phyloP scores from a whole-genome alignment of 2,113 vertebrate genomes.

The Hypomesus transpacificus region DNA sequence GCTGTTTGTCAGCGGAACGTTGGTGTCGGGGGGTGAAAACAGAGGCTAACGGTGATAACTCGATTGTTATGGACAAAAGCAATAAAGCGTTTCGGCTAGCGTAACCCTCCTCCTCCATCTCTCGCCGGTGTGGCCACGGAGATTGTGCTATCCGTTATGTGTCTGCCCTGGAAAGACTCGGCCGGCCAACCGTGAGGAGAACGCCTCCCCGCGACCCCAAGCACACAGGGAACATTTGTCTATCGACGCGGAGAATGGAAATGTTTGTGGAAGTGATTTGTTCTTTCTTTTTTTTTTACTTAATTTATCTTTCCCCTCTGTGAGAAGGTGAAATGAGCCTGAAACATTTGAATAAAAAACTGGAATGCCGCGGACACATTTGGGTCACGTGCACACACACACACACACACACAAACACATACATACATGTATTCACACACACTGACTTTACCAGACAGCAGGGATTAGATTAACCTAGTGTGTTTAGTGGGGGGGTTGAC shows the following conservation, averaged over 20 bases:
- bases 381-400: conserved; percentile 17
- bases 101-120: background rate
- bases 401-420: conserved; percentile 4
- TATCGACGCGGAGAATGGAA: conserved; percentile 22
- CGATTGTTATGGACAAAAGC: background rate
- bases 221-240: conserved; percentile 19
- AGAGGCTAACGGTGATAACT: background rate
- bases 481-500: conserved; percentile 42
- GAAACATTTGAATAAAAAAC: conserved; percentile 56
- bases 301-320: conserved; percentile 23
- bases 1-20: background rate
- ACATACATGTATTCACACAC: conserved; percentile 15
- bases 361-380: conserved; percentile 17
- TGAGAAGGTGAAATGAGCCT: conserved; percentile 57
- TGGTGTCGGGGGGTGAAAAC: background rate
- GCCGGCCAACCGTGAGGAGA: conserved; percentile 19
- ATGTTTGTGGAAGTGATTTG: conserved; percentile 44
- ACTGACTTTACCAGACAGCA: conserved; percentile 34
- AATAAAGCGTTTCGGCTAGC: conserved; percentile 6
- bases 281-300: conserved; percentile 41
- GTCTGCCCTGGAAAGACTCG: background rate
- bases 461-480: conserved; percentile 59
- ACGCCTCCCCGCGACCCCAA: conserved; percentile 35
- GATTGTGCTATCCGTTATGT: conserved; percentile 22
- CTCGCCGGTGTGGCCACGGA: background rate